Base-by-base conservation (phyloP, 1,140 invertebrate genomes). In the Caligus rogercresseyi region DNA sequence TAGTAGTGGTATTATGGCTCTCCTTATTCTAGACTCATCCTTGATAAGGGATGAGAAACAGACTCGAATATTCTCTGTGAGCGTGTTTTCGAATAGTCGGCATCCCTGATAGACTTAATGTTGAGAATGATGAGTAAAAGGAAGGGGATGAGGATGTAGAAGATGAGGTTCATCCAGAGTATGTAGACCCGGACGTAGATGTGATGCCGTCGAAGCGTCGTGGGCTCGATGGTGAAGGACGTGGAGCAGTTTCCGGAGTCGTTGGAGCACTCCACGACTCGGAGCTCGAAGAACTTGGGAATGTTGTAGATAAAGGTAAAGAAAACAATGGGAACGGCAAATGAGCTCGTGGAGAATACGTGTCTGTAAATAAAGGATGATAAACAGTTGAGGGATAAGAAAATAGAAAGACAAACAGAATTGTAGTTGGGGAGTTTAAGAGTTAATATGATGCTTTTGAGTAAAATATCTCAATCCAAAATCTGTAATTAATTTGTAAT, bases 141-240 rank as follows among this genome's bases (percentile, higher is more conserved):
- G 24, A 60, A 60, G 1, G 57, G 57, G 43, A 60, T 43, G 11
- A 60, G 15, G 16, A 60, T 60, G 16, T 60, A 25, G 16, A 60
- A 18, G 26, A 60, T 25, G 26, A 60, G 25, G n/a, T 60, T 60
- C 24, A 25, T 14, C 57, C 57, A 60, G 1, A 60, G 57, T 7
- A 60, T 60, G 43, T 60, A 60, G 26, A 60, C 57, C 3, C 57
- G 23, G 43, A 60, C 26, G n/a, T 60, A 60, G 25, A 21, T 60
- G n/a, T 18, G 26, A 18, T 60, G 21, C 24, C 1, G 21, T 3
- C 57, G 23, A 21, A 60, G 3, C 15, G 24, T 13, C 25, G 57
- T 60, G 23, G 57, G 23, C 18, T 15, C 15, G 3, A 60, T 25
- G 3, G 16, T 25, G 23, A 60, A n/a, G 11, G 2, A 24, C 1